These are phyloP conservation scores for Lepetodrilus schrolli DNA, from an alignment of 2,888 invertebrate genomes.

Conservation along the genomic window DNA sequence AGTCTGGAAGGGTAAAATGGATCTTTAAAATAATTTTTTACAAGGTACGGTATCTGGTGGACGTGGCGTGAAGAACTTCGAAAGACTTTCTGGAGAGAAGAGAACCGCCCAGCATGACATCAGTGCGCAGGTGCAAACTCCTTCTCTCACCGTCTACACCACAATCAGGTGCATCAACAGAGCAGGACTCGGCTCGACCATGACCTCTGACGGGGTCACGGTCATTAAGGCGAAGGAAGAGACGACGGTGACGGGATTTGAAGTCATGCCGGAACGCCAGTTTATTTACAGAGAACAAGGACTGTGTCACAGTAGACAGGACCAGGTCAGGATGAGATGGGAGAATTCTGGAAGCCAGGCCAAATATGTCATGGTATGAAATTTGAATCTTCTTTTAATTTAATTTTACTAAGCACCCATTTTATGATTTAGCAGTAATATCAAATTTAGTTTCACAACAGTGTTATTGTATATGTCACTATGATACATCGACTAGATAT, in stretches of 20 bases:
- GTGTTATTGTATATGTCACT: no score
- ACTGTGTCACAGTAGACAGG: not conserved
- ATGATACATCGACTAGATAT: no score
- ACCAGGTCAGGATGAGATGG: constrained; percentile 15
- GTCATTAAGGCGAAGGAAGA: not conserved
- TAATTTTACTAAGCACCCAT: no score
- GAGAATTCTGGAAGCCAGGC: not conserved
- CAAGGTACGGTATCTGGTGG: no score
- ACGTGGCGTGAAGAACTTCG: constrained; percentile 21
- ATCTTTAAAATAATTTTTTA: no score
- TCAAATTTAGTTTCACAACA: no score
- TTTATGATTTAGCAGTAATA: no score
- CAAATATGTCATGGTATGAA: not conserved
- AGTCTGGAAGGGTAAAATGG: no score
- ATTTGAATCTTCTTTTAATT: no score
- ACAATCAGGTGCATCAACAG: constrained; percentile 38
- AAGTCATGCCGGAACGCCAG: not conserved
- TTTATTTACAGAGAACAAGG: not conserved
- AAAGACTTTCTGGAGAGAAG: not conserved
- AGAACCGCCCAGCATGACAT: not conserved
- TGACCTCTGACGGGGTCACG: constrained; percentile 26
- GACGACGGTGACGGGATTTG: not conserved
- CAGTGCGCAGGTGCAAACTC: not conserved
- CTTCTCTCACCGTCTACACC: constrained; percentile 31
- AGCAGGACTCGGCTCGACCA: constrained; percentile 20